These are phyloP conservation scores for Papilio glaucus DNA, from an alignment of 1,140 invertebrate species.

Conservation along the genomic window DNA sequence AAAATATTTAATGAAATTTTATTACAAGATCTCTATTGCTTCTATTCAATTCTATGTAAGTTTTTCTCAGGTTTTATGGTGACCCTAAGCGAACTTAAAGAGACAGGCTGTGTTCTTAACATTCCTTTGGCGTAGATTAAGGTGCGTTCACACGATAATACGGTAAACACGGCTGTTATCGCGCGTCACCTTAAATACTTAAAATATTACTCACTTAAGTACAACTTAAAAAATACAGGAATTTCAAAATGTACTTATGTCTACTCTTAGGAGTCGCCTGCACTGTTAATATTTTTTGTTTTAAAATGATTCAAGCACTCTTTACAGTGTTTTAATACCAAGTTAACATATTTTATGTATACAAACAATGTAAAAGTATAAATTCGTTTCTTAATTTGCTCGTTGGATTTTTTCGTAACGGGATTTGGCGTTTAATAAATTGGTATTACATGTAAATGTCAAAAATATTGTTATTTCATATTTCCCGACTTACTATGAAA, in stretches of 20 bases:
- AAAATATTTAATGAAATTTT: not conserved
- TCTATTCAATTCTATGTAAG: not conserved
- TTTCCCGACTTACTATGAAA: too few species aligned
- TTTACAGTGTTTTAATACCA: not conserved
- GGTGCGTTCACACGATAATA: slow-evolving; percentile 53
- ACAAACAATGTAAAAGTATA: too few species aligned
- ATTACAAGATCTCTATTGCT: too few species aligned
- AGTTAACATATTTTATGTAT: too few species aligned
- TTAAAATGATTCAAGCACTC: not conserved
- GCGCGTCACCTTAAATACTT: slow-evolving; percentile 50
- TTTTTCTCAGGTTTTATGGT: not conserved
- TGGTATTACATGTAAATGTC: too few species aligned
- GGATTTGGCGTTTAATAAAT: too few species aligned
- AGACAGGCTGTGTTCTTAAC: slow-evolving; percentile 38
- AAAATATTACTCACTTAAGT: slow-evolving; percentile 48
- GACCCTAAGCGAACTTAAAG: slow-evolving; percentile 3
- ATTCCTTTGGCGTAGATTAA: slow-evolving; percentile 56
- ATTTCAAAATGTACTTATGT: slow-evolving; percentile 6
- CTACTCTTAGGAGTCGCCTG: not conserved
- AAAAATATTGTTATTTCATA: too few species aligned
- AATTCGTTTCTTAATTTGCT: too few species aligned
- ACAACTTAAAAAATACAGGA: not conserved
- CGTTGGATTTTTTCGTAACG: too few species aligned
- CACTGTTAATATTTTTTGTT: not conserved
- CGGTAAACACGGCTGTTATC: slow-evolving; percentile 63